Base-by-base conservation (phyloP, 1,140 invertebrate species). In the Hycleus cichorii region DNA sequence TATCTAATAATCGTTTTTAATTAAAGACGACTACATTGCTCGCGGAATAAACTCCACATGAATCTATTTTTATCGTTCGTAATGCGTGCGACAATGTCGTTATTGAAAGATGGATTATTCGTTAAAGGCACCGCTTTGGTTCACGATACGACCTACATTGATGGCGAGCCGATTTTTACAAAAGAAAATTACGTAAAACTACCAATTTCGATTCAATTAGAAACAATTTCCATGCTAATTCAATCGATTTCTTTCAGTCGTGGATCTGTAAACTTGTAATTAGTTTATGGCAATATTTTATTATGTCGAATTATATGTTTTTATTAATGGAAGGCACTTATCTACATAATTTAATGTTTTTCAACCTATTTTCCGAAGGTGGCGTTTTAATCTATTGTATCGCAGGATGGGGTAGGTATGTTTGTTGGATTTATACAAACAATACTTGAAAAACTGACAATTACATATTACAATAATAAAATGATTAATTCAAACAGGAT, bases 291-390 rank as follows among this genome's bases (percentile, higher is more conserved):
- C 81, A 87, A 62, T 92, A 90, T 70, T 84, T 83, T 65, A 80
- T 87, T 32, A 73, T 89, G 49, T 85, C 87, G 2, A 92, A 90
- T 72, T 90, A 90, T 65, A 84, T 81, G 9, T 90, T 89, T 85
- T 86, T 91, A 64, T 74, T 91, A 12, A 89, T 91, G 81, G 89
- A 91, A 73, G 88, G 88, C 0, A 76, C 90, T 3, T 92, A 89
- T 72, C 76, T 92, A 5, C 86, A 90, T 71, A 90, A 87, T 72
- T 76, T 91, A 32, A 83, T 91, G 39, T 89, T 88, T 69, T 72
- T 83, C 43, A 84, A 88, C 2, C 76, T 88, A 39, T 88, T 88
- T 72, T 83, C 84, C 0, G 86, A 90, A 64, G 83, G 80, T 25
- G 80, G 83, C n/a, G 86, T 90, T 38, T 76, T 76, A 4, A 67